These are phyloP conservation scores for Oenanthe oenanthe DNA, from an alignment of 2,113 vertebrate species.

Conservation along the genomic window DNA sequence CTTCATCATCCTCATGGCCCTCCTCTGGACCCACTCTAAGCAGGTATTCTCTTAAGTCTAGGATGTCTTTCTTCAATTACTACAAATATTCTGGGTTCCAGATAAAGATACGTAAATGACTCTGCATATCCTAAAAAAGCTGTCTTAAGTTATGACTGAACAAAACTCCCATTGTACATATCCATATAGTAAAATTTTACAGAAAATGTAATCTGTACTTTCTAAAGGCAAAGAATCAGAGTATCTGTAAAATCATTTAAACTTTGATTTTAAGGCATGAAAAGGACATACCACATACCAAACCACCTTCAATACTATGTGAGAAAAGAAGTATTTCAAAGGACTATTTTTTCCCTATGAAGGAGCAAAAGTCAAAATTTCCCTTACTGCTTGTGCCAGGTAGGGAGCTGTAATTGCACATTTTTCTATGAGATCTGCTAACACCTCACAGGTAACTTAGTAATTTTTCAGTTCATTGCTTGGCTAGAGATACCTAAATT, in stretches of 20 bases:
- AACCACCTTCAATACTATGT: background rate
- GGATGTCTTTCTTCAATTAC: background rate
- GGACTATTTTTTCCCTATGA: background rate
- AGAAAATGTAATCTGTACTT: background rate
- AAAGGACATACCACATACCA: background rate
- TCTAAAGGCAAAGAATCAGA: background rate
- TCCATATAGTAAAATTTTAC: too few relatives aligned
- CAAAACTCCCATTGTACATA: background rate
- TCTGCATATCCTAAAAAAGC: background rate
- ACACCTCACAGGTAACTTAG: background rate
- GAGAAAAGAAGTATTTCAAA: background rate
- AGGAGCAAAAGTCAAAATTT: background rate
- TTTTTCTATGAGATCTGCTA: background rate
- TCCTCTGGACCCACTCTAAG: background rate
- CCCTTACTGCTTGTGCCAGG: background rate
- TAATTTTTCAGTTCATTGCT: constrained; percentile 19
- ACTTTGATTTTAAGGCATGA: background rate
- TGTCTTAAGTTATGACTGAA: background rate
- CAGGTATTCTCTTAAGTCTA: background rate
- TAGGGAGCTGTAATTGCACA: background rate
- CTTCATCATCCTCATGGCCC: background rate
- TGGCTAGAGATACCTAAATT: constrained; percentile 1
- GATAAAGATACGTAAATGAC: background rate
- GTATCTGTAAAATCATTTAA: background rate
- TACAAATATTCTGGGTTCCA: background rate